Conservation (phyloP, 1,140 invertebrate genomes). For the Drosophila kohkoa region DNA sequence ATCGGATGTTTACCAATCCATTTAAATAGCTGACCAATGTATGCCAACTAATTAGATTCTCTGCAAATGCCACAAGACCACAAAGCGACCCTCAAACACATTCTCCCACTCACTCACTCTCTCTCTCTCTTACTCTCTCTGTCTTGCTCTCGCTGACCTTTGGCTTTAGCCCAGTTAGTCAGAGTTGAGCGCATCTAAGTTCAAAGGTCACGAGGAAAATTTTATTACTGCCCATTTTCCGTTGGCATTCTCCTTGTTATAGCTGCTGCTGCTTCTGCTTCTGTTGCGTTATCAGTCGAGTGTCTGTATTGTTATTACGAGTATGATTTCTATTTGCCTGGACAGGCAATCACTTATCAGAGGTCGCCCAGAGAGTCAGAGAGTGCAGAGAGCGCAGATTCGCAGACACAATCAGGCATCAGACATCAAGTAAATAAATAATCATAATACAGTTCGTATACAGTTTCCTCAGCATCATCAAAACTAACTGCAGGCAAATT, state of each 20-base stretch:
- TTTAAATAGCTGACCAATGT: constrained; percentile 45
- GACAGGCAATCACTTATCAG: constrained; percentile 64
- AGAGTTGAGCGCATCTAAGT: constrained; percentile 36
- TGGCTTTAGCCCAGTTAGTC: neutral
- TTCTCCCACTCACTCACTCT: too few species aligned
- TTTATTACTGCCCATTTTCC: constrained; percentile 39
- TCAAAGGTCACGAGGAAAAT: constrained; percentile 52
- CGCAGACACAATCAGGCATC: constrained; percentile 16
- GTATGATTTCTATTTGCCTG: constrained; percentile 69
- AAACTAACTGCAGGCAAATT: constrained; percentile 64
- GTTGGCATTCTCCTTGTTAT: neutral
- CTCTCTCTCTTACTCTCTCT: neutral
- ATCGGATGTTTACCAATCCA: constrained; percentile 70
- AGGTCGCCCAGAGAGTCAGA: constrained; percentile 6
- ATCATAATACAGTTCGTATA: constrained; percentile 28
- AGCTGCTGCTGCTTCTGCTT: neutral
- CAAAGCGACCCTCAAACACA: neutral
- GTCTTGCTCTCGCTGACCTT: constrained; percentile 21
- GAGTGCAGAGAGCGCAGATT: constrained; percentile 32
- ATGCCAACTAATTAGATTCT: constrained; percentile 68
- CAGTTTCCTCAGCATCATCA: constrained; percentile 31
- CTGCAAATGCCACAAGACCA: neutral
- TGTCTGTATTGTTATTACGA: constrained; percentile 53
- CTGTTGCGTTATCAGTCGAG: constrained; percentile 10
- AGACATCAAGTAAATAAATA: constrained; percentile 53